These are phyloP conservation scores for Drosophila gaucha DNA, from an alignment of 2,888 invertebrate species.

Conservation along the genomic window DNA sequence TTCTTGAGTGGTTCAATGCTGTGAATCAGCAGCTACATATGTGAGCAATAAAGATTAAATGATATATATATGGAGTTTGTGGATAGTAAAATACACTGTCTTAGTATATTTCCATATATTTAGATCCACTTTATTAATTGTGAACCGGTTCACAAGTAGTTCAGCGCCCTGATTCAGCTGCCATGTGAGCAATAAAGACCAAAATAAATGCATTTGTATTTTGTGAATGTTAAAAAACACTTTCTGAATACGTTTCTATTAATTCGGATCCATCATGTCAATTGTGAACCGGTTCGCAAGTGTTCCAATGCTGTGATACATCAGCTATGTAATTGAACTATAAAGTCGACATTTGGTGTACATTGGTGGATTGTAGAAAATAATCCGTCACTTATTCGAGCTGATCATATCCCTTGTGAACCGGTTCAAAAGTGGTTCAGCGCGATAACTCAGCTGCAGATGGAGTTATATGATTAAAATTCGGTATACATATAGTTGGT, in stretches of 20 bases:
- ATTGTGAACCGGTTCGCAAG: background rate
- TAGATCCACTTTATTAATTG: background rate
- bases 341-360: too few species aligned
- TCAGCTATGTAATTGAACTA: too few species aligned
- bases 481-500: background rate
- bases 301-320: too few species aligned
- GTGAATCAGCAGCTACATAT: background rate
- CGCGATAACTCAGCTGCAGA: too few species aligned
- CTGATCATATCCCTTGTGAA: background rate
- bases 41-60: too few species aligned
- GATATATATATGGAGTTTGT: background rate
- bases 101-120: too few species aligned
- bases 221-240: too few species aligned
- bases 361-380: too few species aligned
- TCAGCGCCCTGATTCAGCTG: background rate
- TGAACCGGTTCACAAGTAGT: constrained; percentile 1
- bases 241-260: too few species aligned
- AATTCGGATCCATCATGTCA: too few species aligned
- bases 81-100: background rate
- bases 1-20: background rate
- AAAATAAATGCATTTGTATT: background rate
- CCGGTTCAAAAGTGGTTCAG: background rate
- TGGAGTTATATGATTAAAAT: too few species aligned
- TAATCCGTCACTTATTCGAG: too few species aligned
- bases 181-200: background rate